phyloP scores from a whole-genome alignment of 2,797 vertebrate species.

The Gymnothorax reevesii region DNA sequence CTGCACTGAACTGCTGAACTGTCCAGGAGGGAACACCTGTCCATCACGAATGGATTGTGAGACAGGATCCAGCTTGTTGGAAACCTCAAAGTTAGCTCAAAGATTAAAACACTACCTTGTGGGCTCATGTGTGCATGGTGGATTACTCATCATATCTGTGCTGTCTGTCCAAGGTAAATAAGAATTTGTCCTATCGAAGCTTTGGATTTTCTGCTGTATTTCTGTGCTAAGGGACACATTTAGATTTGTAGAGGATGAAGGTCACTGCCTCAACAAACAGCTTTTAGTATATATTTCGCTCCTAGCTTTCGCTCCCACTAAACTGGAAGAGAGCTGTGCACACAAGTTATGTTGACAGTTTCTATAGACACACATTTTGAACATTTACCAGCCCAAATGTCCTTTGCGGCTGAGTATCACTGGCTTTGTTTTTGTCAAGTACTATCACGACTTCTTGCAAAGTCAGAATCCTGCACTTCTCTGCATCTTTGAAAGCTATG shows the following conservation, averaged over 20 bases:
- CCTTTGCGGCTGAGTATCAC: not conserved
- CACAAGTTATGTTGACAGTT: not conserved
- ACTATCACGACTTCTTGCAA: not conserved
- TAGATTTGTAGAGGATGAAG: not conserved
- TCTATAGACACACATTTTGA: not conserved
- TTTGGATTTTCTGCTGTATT: slow-evolving; percentile 35
- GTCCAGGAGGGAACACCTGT: no score
- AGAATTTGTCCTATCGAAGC: not conserved
- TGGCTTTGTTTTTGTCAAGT: not conserved
- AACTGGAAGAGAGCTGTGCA: not conserved
- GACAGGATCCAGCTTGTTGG: no score
- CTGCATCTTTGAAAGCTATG: not conserved
- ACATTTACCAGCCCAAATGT: not conserved
- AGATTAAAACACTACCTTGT: not conserved
- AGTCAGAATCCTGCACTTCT: not conserved
- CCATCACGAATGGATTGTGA: no score
- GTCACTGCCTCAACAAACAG: not conserved
- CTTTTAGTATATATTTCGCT: not conserved
- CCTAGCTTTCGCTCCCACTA: not conserved
- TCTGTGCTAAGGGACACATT: not conserved
- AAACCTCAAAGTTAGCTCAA: not conserved
- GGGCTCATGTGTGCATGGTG: not conserved
- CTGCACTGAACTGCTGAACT: no score
- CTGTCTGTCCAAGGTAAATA: not conserved
- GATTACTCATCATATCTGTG: slow-evolving; percentile 4